phyloP scores from a whole-genome alignment of 2,797 vertebrate species.

The Pitangus sulphuratus region DNA sequence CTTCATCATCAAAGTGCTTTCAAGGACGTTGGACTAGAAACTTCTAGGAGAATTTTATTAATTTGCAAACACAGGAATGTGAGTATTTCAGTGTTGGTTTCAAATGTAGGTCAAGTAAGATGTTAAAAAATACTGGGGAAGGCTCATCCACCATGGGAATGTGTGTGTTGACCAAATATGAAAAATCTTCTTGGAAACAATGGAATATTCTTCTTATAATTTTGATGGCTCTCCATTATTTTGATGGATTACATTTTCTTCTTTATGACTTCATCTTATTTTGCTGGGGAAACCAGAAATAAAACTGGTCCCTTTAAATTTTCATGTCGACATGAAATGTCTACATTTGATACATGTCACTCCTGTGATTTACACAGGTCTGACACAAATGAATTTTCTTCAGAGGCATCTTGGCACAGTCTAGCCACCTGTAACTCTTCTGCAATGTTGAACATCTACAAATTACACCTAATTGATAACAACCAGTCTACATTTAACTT shows the following conservation, averaged over 20 bases:
- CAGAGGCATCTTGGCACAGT: background rate
- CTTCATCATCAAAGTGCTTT: constrained; percentile 80
- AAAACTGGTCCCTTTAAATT: background rate
- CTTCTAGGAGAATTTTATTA: constrained; percentile 71
- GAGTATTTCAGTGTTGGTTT: constrained; percentile 28
- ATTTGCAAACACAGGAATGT: constrained; percentile 55
- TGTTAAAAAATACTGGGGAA: background rate
- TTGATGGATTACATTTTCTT: background rate
- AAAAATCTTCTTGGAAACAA: background rate
- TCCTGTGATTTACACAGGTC: background rate
- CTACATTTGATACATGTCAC: background rate
- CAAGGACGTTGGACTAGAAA: constrained; percentile 76
- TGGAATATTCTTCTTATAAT: background rate
- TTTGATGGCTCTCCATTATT: background rate
- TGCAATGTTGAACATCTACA: background rate
- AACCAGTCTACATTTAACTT: background rate
- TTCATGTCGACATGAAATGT: background rate
- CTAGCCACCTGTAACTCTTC: background rate
- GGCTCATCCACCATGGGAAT: background rate
- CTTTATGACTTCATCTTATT: background rate
- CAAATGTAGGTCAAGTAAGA: constrained; percentile 59
- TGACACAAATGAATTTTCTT: background rate
- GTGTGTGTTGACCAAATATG: background rate
- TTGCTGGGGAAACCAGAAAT: background rate
- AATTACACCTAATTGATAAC: background rate